Percentiles rank a stretch among this genome's conserved stretches.
Evolutionary conservation across 2,113 vertebrate species (phyloP).

Genomic region (Choloepus hoffmanni): DNA sequence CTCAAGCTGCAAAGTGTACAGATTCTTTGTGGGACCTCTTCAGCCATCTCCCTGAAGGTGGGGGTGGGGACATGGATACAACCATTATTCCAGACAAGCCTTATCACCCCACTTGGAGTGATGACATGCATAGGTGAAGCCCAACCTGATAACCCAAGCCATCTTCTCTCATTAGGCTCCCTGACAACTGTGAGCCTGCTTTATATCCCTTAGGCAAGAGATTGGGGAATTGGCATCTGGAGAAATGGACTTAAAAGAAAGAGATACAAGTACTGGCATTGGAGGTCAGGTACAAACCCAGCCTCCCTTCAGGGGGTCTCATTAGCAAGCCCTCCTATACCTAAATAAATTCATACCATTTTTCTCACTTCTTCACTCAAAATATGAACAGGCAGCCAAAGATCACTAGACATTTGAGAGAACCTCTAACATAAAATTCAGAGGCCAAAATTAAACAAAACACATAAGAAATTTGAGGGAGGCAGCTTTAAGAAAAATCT

Average conservation of each 20-base stretch:
- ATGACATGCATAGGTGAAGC: too few relatives aligned
- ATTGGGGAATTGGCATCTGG: rapidly evolving
- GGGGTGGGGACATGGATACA: too few relatives aligned
- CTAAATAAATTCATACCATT: neutral
- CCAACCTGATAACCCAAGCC: neutral
- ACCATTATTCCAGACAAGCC: too few relatives aligned
- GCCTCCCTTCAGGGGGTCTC: rapidly evolving
- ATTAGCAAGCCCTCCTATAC: neutral
- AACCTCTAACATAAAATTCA: neutral
- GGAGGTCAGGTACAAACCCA: rapidly evolving
- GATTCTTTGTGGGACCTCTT: too few relatives aligned
- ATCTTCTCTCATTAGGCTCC: neutral
- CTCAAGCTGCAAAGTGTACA: too few relatives aligned
- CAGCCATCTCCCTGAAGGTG: too few relatives aligned
- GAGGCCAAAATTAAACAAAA: neutral
- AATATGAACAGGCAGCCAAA: neutral
- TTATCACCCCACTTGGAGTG: too few relatives aligned
- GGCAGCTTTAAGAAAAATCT: neutral
- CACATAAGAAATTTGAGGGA: neutral
- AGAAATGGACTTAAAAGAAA: neutral
- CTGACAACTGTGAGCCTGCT: neutral
- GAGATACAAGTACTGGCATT: rapidly evolving
- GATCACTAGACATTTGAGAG: neutral
- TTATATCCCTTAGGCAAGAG: neutral
- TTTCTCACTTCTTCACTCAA: neutral